Base-by-base conservation (phyloP, 2,888 invertebrate species). In the Diachrysia chrysitis region DNA sequence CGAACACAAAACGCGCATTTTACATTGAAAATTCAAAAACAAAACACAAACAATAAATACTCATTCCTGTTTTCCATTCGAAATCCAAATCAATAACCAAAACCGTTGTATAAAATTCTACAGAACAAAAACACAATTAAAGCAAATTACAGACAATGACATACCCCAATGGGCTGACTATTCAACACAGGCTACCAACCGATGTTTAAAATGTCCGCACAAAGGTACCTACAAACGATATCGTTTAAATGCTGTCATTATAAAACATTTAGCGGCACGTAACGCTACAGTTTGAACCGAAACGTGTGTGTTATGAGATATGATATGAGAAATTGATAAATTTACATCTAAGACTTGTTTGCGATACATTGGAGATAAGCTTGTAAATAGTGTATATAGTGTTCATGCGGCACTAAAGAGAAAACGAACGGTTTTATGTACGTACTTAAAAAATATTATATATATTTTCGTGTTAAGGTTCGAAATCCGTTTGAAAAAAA, bases 191-290 rank as follows among this genome's bases (percentile, higher is more conserved):
- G 56, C 48, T 37, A 29, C 66, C 62, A 37, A 66, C 59, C 73
- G 25, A 37, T 63, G 68, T 73, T 66, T 68, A 59, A 67, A 73
- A 79, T 79, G 66, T 58, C 6, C 0, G 7, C 74, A 67, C 70
- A 83, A 71, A 74, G 14, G 10, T 60, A 78, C 71, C 66, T 74
- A 83, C 71, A 82, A 81, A 83, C 82, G 79, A 79, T 81, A 72
- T 76, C 73, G 76, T 86, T 86, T 80, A 71, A 82, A 79, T 68
- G 78, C 58, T 70, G 78, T 84, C 78, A 87, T 87, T 87, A 87
- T 78, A 83, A 83, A 85, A 82, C 87, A 82, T 86, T 88, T 88
- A 88, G 73, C 69, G 57, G 74, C 86, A 84, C 83, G 87, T 77
- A 68, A 74, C 66, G 66, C 73, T 65, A 81, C 76, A 66, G 76